phyloP scores from a whole-genome alignment of 2,797 vertebrate genomes.

The Acanthurus lineatus region DNA sequence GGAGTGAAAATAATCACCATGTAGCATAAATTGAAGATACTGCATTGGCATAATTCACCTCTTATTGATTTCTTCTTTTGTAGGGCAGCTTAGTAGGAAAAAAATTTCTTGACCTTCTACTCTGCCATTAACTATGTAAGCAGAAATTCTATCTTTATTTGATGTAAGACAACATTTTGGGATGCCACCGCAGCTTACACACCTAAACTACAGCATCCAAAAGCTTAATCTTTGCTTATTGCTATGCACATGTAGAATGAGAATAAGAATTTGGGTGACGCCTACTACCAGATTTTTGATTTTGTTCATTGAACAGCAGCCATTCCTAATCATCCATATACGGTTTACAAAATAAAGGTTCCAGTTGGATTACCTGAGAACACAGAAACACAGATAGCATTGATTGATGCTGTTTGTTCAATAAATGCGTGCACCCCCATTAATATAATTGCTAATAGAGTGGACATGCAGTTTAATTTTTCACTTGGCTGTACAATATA shows the following conservation, averaged over 20 bases:
- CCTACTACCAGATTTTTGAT: background rate
- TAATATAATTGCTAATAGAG: conserved; percentile 27
- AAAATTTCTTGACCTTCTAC: conserved; percentile 3
- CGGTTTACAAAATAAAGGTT: conserved; percentile 20
- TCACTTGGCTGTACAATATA: conserved; percentile 44
- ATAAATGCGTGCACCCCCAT: conserved; percentile 20
- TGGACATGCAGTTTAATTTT: conserved; percentile 42
- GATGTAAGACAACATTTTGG: background rate
- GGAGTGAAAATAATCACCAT: background rate
- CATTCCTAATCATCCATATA: conserved; percentile 21
- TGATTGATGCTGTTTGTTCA: conserved; percentile 35
- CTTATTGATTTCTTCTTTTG: background rate
- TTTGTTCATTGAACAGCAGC: conserved; percentile 17
- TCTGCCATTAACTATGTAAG: background rate
- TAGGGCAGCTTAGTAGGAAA: background rate
- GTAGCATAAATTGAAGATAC: background rate
- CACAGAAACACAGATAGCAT: conserved; percentile 10
- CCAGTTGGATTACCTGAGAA: background rate
- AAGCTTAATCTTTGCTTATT: background rate
- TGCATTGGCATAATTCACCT: background rate
- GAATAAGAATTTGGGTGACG: background rate
- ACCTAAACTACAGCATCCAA: background rate
- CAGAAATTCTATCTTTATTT: background rate
- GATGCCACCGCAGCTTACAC: background rate
- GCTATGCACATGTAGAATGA: background rate